Conservation (phyloP, 2,888 invertebrate species). For the Baccha elongata region DNA sequence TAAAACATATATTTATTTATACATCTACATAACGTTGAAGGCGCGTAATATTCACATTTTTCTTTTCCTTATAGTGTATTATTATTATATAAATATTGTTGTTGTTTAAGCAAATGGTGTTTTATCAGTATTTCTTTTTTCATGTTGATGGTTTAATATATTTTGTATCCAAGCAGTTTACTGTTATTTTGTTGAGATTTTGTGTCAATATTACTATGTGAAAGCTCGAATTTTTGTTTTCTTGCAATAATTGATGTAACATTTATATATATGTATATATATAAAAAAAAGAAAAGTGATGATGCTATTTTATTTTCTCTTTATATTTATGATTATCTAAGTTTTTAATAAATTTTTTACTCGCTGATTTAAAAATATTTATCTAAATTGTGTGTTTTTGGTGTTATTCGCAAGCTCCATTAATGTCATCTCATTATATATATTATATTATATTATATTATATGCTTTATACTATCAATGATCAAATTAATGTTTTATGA, state of each 20-base stretch:
- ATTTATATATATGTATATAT: constrained; percentile 55
- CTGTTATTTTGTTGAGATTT: constrained; percentile 56
- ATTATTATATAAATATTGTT: constrained; percentile 52
- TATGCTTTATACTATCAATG: constrained; percentile 72
- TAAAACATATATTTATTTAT: constrained; percentile 74
- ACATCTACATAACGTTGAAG: constrained; percentile 79
- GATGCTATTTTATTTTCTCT: constrained; percentile 48
- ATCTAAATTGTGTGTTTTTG: constrained; percentile 69
- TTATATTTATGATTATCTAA: constrained; percentile 71
- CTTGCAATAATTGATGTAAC: constrained; percentile 59
- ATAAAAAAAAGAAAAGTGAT: constrained; percentile 60
- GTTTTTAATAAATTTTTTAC: constrained; percentile 56
- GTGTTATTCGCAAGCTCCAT: constrained; percentile 74
- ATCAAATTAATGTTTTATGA: constrained; percentile 40
- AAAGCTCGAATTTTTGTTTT: constrained; percentile 68
- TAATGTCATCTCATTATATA: constrained; percentile 47
- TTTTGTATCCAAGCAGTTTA: constrained; percentile 65
- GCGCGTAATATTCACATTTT: constrained; percentile 81
- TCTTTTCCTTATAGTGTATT: constrained; percentile 64
- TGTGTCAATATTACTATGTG: constrained; percentile 70
- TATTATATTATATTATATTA: background rate
- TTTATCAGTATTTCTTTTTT: constrained; percentile 34
- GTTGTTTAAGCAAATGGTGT: constrained; percentile 53
- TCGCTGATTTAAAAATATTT: constrained; percentile 61
- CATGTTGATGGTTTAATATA: constrained; percentile 21